Percentiles rank a stretch among this genome's conserved stretches.
These are phyloP conservation scores for Scaptomyza polygonia DNA, from an alignment of 2,888 invertebrate species.

Conservation along the genomic window DNA sequence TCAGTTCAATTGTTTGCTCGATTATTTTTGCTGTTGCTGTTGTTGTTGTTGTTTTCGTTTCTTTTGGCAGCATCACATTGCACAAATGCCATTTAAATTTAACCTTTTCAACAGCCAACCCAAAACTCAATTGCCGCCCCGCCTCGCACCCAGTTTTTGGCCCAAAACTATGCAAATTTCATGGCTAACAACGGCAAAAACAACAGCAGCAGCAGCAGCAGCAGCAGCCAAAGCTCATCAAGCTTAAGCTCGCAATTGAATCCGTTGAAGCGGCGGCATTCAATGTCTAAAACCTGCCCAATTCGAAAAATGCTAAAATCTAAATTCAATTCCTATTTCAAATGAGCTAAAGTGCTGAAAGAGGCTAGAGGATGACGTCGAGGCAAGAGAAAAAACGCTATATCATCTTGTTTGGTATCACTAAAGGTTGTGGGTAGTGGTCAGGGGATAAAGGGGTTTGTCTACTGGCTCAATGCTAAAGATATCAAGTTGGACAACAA, in stretches of 20 bases:
- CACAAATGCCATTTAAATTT: constrained; percentile 77
- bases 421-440: constrained; percentile 43
- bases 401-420: constrained; percentile 71
- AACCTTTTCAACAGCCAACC: constrained; percentile 62
- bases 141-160: not conserved
- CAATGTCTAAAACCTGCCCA: constrained; percentile 69
- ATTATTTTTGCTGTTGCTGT: constrained; percentile 25
- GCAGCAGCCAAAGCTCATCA: constrained; percentile 48
- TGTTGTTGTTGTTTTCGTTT: constrained; percentile 12
- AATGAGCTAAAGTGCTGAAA: constrained; percentile 32
- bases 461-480: constrained; percentile 51
- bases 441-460: not conserved
- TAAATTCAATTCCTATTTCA: constrained; percentile 50
- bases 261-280: constrained; percentile 52
- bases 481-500: constrained; percentile 66
- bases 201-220: constrained; percentile 23
- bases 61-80: constrained; percentile 67
- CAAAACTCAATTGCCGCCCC: constrained; percentile 48
- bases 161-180: constrained; percentile 71
- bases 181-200: constrained; percentile 66
- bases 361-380: constrained; percentile 21
- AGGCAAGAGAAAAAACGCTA: constrained; percentile 56
- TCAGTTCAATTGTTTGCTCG: constrained; percentile 64
- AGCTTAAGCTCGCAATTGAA: constrained; percentile 60
- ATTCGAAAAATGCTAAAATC: constrained; percentile 25